phyloP scores from a whole-genome alignment of 2,113 vertebrate species.

The Corythoichthys intestinalis region DNA sequence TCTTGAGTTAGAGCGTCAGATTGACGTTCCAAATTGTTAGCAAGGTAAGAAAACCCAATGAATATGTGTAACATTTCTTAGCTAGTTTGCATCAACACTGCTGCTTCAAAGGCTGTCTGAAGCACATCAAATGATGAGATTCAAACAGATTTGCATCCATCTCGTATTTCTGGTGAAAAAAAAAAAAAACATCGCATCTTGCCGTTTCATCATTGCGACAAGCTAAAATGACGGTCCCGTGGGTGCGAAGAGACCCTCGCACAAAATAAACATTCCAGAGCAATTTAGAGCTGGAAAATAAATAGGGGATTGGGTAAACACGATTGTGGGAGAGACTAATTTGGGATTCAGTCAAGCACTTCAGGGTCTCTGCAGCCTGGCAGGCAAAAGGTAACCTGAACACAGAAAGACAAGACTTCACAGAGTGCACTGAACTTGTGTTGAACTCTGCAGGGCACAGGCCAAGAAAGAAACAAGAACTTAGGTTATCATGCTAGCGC shows the following conservation, averaged over 20 bases:
- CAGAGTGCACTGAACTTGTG: constrained; percentile 34
- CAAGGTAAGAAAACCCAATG: no score
- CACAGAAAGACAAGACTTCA: constrained; percentile 39
- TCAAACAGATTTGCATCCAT: constrained; percentile 24
- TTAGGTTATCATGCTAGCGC: constrained; percentile 1
- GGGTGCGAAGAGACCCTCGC: constrained; percentile 14
- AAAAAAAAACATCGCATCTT: constrained; percentile 21
- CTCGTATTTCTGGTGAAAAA: background rate
- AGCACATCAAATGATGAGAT: constrained; percentile 20
- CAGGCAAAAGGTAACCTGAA: constrained; percentile 31
- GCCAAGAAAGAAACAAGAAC: constrained; percentile 9
- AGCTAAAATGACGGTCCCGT: constrained; percentile 30
- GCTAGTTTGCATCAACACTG: background rate
- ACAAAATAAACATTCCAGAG: constrained; percentile 26
- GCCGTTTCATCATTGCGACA: constrained; percentile 24
- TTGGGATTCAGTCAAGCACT: constrained; percentile 46
- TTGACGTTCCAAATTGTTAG: no score
- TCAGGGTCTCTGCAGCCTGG: constrained; percentile 34
- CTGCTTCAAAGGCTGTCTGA: constrained; percentile 1
- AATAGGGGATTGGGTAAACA: constrained; percentile 6
- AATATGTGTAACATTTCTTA: background rate
- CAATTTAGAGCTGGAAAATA: constrained; percentile 12
- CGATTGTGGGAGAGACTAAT: constrained; percentile 23
- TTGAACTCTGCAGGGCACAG: constrained; percentile 36
- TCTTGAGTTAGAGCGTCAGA: no score